Conservation (phyloP, 2,797 vertebrate genomes). For the Petrocephalus schoutedeni region DNA sequence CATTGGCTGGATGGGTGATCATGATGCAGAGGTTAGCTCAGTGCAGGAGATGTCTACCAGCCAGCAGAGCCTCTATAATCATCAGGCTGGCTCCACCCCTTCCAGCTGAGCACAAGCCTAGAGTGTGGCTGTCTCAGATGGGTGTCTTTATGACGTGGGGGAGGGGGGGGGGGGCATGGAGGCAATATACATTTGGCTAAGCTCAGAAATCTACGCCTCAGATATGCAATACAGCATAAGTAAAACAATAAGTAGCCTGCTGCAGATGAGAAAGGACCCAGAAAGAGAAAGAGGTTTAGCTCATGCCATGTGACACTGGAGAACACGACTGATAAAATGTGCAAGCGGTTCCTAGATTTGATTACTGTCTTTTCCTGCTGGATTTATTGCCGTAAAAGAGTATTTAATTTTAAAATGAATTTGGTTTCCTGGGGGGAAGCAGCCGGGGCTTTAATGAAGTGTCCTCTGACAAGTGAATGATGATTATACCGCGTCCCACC, state of each 20-base stretch:
- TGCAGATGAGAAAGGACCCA: not conserved
- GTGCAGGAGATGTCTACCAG: not conserved
- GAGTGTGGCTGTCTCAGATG: constrained; percentile 12
- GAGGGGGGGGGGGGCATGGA: not conserved
- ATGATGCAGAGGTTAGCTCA: not conserved
- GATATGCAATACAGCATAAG: not conserved
- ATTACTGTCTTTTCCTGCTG: not conserved
- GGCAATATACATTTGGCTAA: not conserved
- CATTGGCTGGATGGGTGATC: not conserved
- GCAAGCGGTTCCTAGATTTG: not conserved
- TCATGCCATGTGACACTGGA: not conserved
- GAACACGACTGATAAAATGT: not conserved
- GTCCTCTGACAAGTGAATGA: not conserved
- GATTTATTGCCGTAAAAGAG: not conserved
- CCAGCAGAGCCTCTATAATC: not conserved
- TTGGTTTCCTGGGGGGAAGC: not conserved
- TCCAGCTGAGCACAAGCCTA: constrained; percentile 10
- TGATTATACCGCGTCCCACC: not conserved
- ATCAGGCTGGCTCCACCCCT: not conserved
- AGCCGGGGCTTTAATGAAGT: not conserved
- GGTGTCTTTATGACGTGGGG: not conserved
- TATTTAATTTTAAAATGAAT: constrained; percentile 6
- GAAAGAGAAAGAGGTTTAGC: not conserved
- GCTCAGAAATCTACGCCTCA: too few species aligned
- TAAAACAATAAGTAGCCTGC: not conserved